Conservation (phyloP, 1,140 invertebrate genomes). For the Helicorthomorpha holstii region DNA sequence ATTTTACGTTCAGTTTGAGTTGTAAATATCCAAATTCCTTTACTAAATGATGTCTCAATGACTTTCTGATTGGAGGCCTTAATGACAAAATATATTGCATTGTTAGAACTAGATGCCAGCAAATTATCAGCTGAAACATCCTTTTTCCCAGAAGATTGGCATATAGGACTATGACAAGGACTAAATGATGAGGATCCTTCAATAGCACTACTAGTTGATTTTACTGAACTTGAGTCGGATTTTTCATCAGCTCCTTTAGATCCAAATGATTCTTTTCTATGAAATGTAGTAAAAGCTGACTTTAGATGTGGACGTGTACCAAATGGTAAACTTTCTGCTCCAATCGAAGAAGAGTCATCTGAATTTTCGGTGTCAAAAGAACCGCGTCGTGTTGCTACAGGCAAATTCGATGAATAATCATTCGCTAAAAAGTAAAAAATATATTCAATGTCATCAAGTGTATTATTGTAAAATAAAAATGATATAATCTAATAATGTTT, state of each 20-base stretch:
- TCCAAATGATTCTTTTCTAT: constrained; percentile 13
- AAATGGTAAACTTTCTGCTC: constrained; percentile 10
- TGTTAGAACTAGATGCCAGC: background rate
- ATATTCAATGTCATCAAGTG: no score
- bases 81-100: constrained; percentile 28
- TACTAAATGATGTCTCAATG: constrained; percentile 28
- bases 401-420: constrained; percentile 4
- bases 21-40: constrained; percentile 30
- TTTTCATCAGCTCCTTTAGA: constrained; percentile 12
- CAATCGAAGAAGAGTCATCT: constrained; percentile 7
- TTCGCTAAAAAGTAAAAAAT: constrained; percentile 1
- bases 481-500: no score
- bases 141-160: constrained; percentile 8
- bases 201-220: constrained; percentile 9
- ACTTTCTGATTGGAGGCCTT: constrained; percentile 29
- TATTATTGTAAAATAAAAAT: no score
- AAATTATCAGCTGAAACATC: background rate
- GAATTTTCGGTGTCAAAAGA: constrained; percentile 10
- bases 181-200: constrained; percentile 18
- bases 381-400: constrained; percentile 5
- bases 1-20: constrained; percentile 29
- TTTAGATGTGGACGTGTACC: constrained; percentile 9
- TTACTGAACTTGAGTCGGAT: constrained; percentile 11
- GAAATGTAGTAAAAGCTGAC: constrained; percentile 15
- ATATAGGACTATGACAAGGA: constrained; percentile 19